phyloP scores from a whole-genome alignment of 2,797 vertebrate genomes.

The Phyllotis vaccarum region DNA sequence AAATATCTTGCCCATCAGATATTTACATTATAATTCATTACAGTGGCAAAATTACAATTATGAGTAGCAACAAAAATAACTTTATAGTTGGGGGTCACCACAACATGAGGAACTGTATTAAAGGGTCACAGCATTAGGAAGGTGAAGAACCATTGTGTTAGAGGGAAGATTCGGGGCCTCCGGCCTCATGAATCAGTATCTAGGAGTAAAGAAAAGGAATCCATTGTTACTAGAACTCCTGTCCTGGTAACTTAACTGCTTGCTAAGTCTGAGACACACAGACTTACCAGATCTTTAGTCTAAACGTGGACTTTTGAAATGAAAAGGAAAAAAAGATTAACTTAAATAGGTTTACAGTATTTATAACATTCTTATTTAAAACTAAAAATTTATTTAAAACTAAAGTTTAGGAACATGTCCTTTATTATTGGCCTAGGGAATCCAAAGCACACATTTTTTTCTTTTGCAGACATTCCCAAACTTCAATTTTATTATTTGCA shows the following conservation, averaged over 20 bases:
- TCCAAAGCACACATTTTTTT: background rate
- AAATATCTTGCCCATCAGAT: background rate
- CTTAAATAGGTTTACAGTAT: background rate
- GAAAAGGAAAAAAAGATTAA: background rate
- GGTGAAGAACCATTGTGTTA: background rate
- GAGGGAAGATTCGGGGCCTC: background rate
- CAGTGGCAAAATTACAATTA: background rate
- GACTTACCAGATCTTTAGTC: background rate
- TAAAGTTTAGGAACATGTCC: background rate
- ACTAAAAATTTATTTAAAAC: background rate
- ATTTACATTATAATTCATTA: background rate
- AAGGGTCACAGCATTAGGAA: background rate
- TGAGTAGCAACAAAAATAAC: background rate
- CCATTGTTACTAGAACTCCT: background rate
- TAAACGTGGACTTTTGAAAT: background rate
- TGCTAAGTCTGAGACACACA: background rate
- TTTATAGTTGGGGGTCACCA: background rate
- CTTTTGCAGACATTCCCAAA: background rate
- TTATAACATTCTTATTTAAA: slow-evolving; percentile 1
- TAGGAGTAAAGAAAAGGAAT: background rate
- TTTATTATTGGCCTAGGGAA: slow-evolving; percentile 40
- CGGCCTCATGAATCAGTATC: background rate
- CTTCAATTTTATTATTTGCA: background rate
- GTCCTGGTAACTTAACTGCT: background rate
- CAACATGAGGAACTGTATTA: background rate